These are phyloP conservation scores for Caranx melampygus DNA, from an alignment of 2,113 vertebrate genomes.

Conservation along the genomic window DNA sequence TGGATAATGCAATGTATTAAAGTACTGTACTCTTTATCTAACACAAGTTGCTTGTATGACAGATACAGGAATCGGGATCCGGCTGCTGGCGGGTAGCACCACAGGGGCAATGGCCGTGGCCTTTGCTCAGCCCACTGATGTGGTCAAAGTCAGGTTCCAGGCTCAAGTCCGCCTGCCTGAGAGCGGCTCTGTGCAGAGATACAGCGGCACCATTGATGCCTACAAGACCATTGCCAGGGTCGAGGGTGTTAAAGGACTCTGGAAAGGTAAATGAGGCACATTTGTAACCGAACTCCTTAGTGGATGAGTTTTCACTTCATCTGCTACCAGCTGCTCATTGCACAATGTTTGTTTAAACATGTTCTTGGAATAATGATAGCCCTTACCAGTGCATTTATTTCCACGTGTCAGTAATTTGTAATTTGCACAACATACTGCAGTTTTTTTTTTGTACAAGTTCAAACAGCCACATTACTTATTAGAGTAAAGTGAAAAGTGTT, in stretches of 20 bases:
- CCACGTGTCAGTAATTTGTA: no score
- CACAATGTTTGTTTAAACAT: no score
- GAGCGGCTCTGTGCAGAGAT: slow-evolving; percentile 68
- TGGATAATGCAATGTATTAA: background rate
- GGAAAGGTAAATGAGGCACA: slow-evolving; percentile 86
- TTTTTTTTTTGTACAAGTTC: no score
- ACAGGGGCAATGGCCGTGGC: slow-evolving; percentile 91
- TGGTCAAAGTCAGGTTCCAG: slow-evolving; percentile 94
- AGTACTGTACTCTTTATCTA: background rate
- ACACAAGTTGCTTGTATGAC: background rate
- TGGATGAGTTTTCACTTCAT: no score
- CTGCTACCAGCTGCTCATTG: no score
- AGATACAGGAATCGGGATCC: slow-evolving; percentile 82
- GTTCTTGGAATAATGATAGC: no score
- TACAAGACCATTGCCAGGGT: slow-evolving; percentile 90
- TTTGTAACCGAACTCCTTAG: background rate
- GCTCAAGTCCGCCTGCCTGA: slow-evolving; percentile 74
- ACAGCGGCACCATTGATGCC: slow-evolving; percentile 88
- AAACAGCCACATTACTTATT: no score
- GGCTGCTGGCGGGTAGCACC: slow-evolving; percentile 90
- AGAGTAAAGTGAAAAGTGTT: no score
- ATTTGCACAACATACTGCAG: no score
- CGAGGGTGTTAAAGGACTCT: slow-evolving; percentile 90
- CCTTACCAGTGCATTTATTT: no score
- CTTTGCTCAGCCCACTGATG: slow-evolving; percentile 92